phyloP scores from a whole-genome alignment of 2,888 invertebrate genomes.

The Gasteruption jaculator region DNA sequence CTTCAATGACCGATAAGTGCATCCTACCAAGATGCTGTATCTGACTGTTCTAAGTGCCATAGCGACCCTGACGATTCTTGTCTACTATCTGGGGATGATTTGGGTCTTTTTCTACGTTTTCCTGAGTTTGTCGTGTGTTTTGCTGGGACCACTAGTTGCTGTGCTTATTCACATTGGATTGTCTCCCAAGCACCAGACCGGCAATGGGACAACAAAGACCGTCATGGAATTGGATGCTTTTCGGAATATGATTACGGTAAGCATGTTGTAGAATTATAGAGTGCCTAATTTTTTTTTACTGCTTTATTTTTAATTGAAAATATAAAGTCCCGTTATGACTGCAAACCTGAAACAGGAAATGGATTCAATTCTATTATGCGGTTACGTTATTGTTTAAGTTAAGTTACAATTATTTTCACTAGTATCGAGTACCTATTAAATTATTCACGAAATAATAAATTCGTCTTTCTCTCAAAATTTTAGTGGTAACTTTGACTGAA shows the following conservation, averaged over 20 bases:
- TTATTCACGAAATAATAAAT: too few species aligned
- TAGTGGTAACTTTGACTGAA: too few species aligned
- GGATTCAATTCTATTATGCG: too few species aligned
- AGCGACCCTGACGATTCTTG: constrained; percentile 22
- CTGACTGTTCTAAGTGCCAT: constrained; percentile 19
- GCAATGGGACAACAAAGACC: constrained; percentile 58
- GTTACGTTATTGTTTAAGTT: not conserved
- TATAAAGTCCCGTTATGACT: too few species aligned
- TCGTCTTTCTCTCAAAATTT: too few species aligned
- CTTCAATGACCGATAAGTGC: too few species aligned
- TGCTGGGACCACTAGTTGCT: constrained; percentile 51
- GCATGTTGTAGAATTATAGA: constrained; percentile 12
- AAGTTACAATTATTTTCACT: not conserved
- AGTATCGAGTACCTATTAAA: not conserved
- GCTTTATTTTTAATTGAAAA: too few species aligned
- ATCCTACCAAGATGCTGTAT: constrained; percentile 23
- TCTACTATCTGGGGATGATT: constrained; percentile 33
- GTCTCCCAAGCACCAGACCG: constrained; percentile 64
- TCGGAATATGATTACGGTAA: constrained; percentile 61
- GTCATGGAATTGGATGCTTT: constrained; percentile 61
- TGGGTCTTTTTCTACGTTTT: constrained; percentile 37
- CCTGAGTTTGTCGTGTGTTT: constrained; percentile 40
- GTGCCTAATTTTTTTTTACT: not conserved
- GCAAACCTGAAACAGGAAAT: too few species aligned
- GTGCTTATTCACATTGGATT: constrained; percentile 64